Evolutionary conservation across 2,797 vertebrate genomes (phyloP), one percentile per base, ranked within the genome.

Genomic region (Lepus oiostolus): DNA sequence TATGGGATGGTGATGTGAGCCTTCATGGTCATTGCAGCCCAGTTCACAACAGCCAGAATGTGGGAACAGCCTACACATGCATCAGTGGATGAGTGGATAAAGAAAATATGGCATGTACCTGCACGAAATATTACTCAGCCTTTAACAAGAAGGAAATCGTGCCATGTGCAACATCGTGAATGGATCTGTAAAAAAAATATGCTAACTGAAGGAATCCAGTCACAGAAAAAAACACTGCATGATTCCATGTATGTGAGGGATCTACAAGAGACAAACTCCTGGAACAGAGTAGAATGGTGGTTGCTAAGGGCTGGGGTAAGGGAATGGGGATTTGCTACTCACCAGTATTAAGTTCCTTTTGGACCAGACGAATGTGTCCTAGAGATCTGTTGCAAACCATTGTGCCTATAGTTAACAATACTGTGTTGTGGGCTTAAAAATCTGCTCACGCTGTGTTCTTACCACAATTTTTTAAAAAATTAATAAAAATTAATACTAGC

Each of bases 261-360:
- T n/a, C 35, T 67, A 28, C 80, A 65, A n/a, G 65, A 24, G 52
- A 26, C 72, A 67, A 38, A 85, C 67, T 63, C 16, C 38, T 65
- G 47, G 35, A 42, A 72, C 9, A 52, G 26, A 84, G 32, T 38
- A 47, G 42, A 13, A 63, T 30, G 21, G 65, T 35, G 58, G 24
- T 65, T 50, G 17, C 9, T 19, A 42, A 1, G 6, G 24, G 24
- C 0, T 4, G 2, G 5, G 47, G 13, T 10, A 7, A 35, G 3
- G 7, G 30, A 24, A 28, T 26, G 2, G 13, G 35, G 58, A 91
- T 42, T 3, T 47, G 32, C 4, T 75, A 7, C 26, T 70, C 58
- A 7, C 21, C 6, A 13, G 11, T 60, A 32, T 2, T 8, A 52
- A 54, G 14, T 71, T 81, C 50, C 63, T 35, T 24, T 52, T 52